Percentiles rank a stretch among this genome's conserved stretches.
Conservation (phyloP, 1,140 invertebrate species). For the Cyclina sinensis region DNA sequence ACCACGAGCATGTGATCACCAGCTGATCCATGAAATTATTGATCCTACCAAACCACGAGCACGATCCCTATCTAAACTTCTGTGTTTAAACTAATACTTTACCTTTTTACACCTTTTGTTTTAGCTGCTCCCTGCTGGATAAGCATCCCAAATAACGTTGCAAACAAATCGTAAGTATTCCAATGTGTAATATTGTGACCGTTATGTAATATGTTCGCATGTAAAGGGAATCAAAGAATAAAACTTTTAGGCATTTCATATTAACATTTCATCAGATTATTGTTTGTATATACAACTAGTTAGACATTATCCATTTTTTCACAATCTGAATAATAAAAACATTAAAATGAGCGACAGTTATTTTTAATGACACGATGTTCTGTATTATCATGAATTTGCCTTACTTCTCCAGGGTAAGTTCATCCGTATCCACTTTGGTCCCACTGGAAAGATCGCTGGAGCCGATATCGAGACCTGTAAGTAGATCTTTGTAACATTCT, state of each 20-base stretch:
- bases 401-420: slow-evolving; percentile 91
- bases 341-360: not conserved
- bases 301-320: not conserved
- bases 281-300: not conserved
- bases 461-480: slow-evolving; percentile 99
- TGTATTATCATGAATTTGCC: not conserved
- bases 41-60: too few species aligned
- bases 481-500: too few species aligned
- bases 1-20: too few species aligned
- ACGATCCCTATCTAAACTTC: too few species aligned
- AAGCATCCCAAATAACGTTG: slow-evolving; percentile 9
- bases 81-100: too few species aligned
- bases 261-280: not conserved
- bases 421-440: slow-evolving; percentile 99
- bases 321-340: not conserved
- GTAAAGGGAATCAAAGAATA: too few species aligned
- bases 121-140: slow-evolving; percentile 82
- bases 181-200: not conserved
- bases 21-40: too few species aligned
- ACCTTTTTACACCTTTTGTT: slow-evolving; percentile 97
- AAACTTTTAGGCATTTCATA: too few species aligned
- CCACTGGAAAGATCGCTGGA: slow-evolving; percentile 99
- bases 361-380: not conserved
- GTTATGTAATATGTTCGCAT: too few species aligned
- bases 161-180: not conserved